phyloP scores from a whole-genome alignment of 2,888 invertebrate species.

The Junonia oenone region DNA sequence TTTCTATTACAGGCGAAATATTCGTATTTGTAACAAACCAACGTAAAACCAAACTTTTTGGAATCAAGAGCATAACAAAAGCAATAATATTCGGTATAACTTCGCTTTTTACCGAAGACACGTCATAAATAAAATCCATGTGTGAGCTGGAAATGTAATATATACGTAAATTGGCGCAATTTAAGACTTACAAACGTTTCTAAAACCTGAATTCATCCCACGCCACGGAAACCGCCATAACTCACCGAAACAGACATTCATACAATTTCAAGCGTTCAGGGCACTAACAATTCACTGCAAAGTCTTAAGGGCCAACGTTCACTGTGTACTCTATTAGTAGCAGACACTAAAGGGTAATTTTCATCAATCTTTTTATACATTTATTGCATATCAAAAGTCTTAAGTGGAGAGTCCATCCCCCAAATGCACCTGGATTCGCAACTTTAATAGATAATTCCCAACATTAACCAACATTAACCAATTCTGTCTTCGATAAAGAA shows the following conservation, averaged over 20 bases:
- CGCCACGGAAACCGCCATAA: slow-evolving; percentile 14
- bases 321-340: background rate
- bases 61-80: too few species aligned
- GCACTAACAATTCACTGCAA: slow-evolving; percentile 25
- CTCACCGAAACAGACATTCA: slow-evolving; percentile 25
- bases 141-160: slow-evolving; percentile 1
- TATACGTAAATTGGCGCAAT: slow-evolving; percentile 5
- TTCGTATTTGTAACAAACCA: too few species aligned
- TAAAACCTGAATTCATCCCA: slow-evolving; percentile 5
- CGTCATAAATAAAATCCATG: background rate
- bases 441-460: too few species aligned
- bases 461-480: too few species aligned
- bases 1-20: too few species aligned
- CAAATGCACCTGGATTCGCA: too few species aligned
- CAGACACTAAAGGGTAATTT: too few species aligned
- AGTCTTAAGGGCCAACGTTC: slow-evolving; percentile 13
- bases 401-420: background rate
- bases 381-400: too few species aligned
- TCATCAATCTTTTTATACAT: too few species aligned
- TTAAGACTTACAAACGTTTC: slow-evolving; percentile 4
- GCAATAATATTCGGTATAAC: too few species aligned
- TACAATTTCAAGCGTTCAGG: slow-evolving; percentile 29
- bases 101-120: background rate
- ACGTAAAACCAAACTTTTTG: too few species aligned
- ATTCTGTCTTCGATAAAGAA: too few species aligned